Percentiles rank a stretch among this genome's conserved stretches.
Conservation (phyloP, 2,888 invertebrate genomes). For the Abrostola tripartita region DNA sequence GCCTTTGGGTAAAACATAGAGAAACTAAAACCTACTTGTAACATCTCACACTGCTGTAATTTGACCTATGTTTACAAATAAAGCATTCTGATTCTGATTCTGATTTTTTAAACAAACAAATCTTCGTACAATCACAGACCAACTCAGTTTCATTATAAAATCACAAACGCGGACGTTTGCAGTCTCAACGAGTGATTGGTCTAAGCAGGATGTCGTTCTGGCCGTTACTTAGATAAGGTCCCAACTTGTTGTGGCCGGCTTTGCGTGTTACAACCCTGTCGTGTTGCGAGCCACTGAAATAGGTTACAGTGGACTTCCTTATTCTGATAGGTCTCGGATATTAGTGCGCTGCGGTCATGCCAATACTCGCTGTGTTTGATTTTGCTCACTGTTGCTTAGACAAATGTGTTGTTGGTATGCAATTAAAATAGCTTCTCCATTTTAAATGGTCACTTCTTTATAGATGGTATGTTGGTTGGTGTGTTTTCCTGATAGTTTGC, state of each 20-base stretch:
- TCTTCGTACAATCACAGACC: constrained; percentile 26
- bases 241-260: constrained; percentile 36
- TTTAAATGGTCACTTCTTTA: too few species aligned
- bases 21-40: too few species aligned
- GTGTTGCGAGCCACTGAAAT: constrained; percentile 47
- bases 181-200: constrained; percentile 39
- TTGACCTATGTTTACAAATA: too few species aligned
- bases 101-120: constrained; percentile 17
- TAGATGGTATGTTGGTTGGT: too few species aligned
- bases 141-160: constrained; percentile 42
- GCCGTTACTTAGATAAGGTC: constrained; percentile 53
- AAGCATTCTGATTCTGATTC: too few species aligned
- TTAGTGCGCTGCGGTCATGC: constrained; percentile 42
- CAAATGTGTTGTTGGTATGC: not conserved
- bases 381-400: constrained; percentile 24
- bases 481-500: too few species aligned
- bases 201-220: constrained; percentile 72
- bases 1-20: too few species aligned
- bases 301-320: constrained; percentile 55
- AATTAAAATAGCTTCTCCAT: not conserved
- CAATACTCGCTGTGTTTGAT: constrained; percentile 16
- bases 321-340: constrained; percentile 52
- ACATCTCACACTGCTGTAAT: too few species aligned
- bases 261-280: constrained; percentile 52
- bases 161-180: constrained; percentile 45